Evolutionary conservation across 2,113 vertebrate genomes (phyloP).

Genomic region (Thinocorus orbignyianus): DNA sequence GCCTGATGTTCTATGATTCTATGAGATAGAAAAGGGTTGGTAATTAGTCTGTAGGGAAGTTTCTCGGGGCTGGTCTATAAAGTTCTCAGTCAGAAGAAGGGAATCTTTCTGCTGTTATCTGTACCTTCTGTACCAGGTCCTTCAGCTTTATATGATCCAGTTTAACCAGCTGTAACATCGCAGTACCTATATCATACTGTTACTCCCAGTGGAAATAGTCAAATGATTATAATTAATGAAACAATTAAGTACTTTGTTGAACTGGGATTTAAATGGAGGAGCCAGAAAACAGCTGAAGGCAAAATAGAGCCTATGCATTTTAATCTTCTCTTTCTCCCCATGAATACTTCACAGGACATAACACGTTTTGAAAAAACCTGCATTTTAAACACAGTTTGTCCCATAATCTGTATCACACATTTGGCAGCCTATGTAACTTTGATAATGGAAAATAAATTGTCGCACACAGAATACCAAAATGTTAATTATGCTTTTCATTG

Average conservation of each 20-base stretch:
- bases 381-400: not conserved
- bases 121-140: not conserved
- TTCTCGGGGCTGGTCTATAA: not conserved
- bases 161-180: not conserved
- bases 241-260: slow-evolving; percentile 14
- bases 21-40: not conserved
- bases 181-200: not conserved
- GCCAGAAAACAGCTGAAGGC: not conserved
- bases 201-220: not conserved
- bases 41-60: not conserved
- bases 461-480: not conserved
- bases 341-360: not conserved
- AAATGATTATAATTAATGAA: slow-evolving; percentile 22
- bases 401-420: not conserved
- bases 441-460: slow-evolving; percentile 20
- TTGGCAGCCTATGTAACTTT: not conserved
- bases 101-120: not conserved
- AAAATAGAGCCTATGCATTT: not conserved
- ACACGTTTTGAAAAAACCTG: not conserved
- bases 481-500: slow-evolving; percentile 30
- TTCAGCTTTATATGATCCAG: not conserved
- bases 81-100: not conserved
- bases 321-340: not conserved
- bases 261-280: not conserved
- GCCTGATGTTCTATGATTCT: not conserved